Evolutionary conservation across 2,113 vertebrate species (phyloP).

Genomic region (Azemiops feae): DNA sequence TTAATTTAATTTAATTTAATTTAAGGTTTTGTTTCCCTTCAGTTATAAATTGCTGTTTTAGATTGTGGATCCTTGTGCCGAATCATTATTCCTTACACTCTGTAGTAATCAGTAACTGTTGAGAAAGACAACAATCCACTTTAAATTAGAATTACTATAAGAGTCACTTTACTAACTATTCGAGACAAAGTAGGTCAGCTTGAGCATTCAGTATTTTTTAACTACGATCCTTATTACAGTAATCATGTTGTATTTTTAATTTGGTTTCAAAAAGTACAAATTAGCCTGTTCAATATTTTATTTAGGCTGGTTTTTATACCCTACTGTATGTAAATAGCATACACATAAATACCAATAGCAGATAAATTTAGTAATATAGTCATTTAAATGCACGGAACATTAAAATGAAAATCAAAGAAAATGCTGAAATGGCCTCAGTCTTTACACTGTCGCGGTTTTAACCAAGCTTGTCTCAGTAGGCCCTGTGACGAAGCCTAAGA

Average conservation of each 20-base stretch:
- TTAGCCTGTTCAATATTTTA: conserved; percentile 8
- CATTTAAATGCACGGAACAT: conserved; percentile 55
- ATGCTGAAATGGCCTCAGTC: conserved; percentile 60
- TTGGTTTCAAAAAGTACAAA: neutral
- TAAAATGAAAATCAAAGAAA: conserved; percentile 67
- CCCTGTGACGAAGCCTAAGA: conserved; percentile 41
- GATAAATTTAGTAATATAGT: conserved; percentile 53
- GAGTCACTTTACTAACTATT: neutral
- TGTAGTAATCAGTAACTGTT: neutral
- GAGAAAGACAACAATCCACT: conserved; percentile 19
- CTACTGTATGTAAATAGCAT: conserved; percentile 35
- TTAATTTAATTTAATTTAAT: neutral
- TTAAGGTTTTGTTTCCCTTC: neutral
- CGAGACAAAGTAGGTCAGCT: conserved; percentile 1
- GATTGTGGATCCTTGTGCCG: neutral
- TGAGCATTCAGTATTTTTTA: conserved; percentile 19
- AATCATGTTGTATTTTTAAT: neutral
- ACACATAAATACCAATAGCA: conserved; percentile 37
- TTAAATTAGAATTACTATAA: neutral
- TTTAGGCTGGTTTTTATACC: conserved; percentile 36
- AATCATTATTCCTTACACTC: neutral
- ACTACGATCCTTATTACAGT: neutral
- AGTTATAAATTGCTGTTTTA: neutral
- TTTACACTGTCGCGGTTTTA: conserved; percentile 48
- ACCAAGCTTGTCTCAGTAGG: conserved; percentile 46